Conservation (phyloP, 2,797 vertebrate species). For the Lepilemur ruficaudatus region DNA sequence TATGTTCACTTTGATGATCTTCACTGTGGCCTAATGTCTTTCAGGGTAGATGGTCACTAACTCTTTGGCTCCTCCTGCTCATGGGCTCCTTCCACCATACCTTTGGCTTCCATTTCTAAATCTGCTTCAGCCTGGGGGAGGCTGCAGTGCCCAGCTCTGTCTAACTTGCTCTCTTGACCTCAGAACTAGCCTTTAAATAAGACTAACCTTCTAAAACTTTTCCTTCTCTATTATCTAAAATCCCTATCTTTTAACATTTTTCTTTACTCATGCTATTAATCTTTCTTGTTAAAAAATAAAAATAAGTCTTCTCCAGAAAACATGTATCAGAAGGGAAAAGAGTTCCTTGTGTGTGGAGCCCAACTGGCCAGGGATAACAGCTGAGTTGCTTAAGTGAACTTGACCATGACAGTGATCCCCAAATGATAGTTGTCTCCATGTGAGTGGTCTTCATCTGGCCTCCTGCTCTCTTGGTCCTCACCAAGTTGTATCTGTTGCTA, state of each 20-base stretch:
- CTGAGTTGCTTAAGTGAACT: slow-evolving; percentile 24
- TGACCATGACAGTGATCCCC: slow-evolving; percentile 60
- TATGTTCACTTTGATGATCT: neutral
- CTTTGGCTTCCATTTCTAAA: slow-evolving; percentile 29
- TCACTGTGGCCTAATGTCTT: neutral
- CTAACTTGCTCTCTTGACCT: neutral
- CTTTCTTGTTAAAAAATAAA: slow-evolving; percentile 32
- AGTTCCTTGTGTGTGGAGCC: neutral
- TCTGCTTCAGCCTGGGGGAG: neutral
- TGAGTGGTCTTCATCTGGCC: slow-evolving; percentile 41
- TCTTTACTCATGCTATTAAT: neutral
- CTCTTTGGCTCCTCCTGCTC: neutral
- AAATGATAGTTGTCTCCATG: neutral
- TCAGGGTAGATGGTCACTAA: neutral
- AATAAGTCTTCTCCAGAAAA: neutral
- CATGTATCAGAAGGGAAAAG: neutral
- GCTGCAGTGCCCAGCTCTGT: neutral
- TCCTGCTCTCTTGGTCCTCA: slow-evolving; percentile 38
- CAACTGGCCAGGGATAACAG: slow-evolving; percentile 32
- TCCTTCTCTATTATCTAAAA: slow-evolving; percentile 14
- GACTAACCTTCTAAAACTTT: neutral
- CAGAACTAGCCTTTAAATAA: neutral
- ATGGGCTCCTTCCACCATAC: neutral
- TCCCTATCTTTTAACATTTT: neutral
- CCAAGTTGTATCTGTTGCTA: slow-evolving; percentile 33